Evolutionary conservation across 2,888 invertebrate species (phyloP), one percentile per base, ranked within the genome.

Genomic region (Drosophila silvestris): DNA sequence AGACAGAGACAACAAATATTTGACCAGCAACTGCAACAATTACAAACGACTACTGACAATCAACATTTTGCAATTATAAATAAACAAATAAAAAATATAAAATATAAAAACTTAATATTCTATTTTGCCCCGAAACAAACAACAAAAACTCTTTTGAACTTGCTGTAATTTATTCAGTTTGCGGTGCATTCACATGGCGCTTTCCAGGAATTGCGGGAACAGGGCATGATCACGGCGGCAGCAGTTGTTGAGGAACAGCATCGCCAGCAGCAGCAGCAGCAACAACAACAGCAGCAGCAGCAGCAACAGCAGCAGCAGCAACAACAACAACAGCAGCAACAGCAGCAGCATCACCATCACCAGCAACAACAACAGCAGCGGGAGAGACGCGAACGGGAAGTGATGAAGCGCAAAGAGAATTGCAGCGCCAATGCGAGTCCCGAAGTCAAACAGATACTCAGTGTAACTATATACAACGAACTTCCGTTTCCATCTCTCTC

Each of bases 391-490:
- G 97, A 98, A 89, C 95, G 97, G 82, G 97, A 98, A 91, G 96
- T 97, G 81, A 95, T 98, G 89, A 98, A 98, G 94, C 98, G 98
- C 93, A 98, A 98, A 94, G 98, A 98, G 92, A 98, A 98, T 93
- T 98, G 98, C 94, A 98, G 98, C 94, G 99, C 99, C 67, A 97
- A 98, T 91, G 99, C 99, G 81, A 99, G 98, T 81, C 96, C 97
- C 30, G 98, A 98, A 94, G 99, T 99, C 92, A 99, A 99, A 94
- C 98, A 98, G 94, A 97, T 98, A 92, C 95, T 99, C 88, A 98
- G 98, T 95, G 98, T 97, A 92, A 90, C 79, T 75, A 59, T 35
- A n/a, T 10, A 12, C 3, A 33, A 28, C 10, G 9, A 37, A 1
- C 44, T 50, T 35, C 9, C 44, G 39, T 44, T 39, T 7, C 30